Percentiles rank a stretch among this genome's conserved stretches.
These are phyloP conservation scores for Sapayoa aenigma DNA, from an alignment of 2,113 vertebrate species.

Conservation along the genomic window DNA sequence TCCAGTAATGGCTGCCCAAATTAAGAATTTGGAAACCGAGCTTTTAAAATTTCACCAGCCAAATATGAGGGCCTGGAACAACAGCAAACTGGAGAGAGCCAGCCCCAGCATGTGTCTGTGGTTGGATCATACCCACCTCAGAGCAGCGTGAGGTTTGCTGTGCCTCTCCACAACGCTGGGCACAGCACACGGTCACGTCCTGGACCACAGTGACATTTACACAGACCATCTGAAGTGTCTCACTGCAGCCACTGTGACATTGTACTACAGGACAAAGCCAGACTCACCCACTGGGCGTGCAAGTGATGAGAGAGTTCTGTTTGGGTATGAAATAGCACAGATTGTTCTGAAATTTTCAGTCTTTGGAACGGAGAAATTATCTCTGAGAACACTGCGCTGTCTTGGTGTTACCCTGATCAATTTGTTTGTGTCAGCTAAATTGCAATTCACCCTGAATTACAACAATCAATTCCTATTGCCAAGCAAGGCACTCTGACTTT, in stretches of 20 bases:
- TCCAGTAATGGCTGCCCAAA: neutral
- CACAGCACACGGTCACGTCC: fast-evolving
- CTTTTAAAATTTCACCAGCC: neutral
- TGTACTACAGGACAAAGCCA: neutral
- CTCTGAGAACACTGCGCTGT: neutral
- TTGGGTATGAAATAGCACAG: neutral
- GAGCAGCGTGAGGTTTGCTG: no score
- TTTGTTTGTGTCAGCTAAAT: slow-evolving; percentile 75
- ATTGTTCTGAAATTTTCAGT: neutral
- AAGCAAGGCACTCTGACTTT: slow-evolving; percentile 74
- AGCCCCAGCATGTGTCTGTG: no score
- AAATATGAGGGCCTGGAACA: fast-evolving
- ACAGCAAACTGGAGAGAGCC: neutral
- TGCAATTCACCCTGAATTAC: slow-evolving; percentile 83
- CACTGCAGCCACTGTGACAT: neutral
- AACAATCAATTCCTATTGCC: slow-evolving; percentile 87
- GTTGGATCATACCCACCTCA: neutral
- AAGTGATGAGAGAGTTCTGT: no score
- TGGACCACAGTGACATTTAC: neutral
- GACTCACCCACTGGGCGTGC: neutral
- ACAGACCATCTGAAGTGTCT: fast-evolving
- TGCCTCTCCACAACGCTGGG: fast-evolving
- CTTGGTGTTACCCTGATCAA: slow-evolving; percentile 56
- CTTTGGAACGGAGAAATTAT: slow-evolving; percentile 20
- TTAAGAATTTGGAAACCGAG: neutral